Conservation (phyloP, 2,797 vertebrate species). For the Eremophila alpestris region DNA sequence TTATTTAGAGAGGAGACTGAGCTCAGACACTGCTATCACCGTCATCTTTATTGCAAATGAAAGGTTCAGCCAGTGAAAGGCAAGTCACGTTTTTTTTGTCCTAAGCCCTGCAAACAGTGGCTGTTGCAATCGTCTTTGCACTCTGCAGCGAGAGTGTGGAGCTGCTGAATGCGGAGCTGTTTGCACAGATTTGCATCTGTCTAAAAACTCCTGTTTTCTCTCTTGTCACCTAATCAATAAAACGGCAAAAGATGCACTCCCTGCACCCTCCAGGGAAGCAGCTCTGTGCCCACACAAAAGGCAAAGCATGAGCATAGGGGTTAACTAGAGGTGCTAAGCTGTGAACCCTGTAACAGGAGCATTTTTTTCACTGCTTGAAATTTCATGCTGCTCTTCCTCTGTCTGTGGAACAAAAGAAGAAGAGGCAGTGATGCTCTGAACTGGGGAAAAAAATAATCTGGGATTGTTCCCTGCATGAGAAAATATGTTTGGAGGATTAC, state of each 20-base stretch:
- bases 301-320: neutral
- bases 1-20: conserved; percentile 59
- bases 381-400: conserved; percentile 7
- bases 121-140: neutral
- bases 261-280: neutral
- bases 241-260: neutral
- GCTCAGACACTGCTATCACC: conserved; percentile 52
- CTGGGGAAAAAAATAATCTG: neutral
- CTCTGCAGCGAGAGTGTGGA: neutral
- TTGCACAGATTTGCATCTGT: conserved; percentile 4
- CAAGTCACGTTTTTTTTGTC: conserved; percentile 44
- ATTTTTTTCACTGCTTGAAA: neutral
- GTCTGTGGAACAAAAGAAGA: neutral
- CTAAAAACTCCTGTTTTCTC: neutral
- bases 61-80: conserved; percentile 39
- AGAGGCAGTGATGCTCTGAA: neutral
- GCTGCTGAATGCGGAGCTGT: conserved; percentile 8
- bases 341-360: neutral
- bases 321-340: neutral
- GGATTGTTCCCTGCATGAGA: neutral
- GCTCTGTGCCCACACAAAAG: neutral
- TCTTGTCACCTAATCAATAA: conserved; percentile 37
- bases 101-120: conserved; percentile 36
- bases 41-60: conserved; percentile 35
- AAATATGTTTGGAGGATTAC: neutral